Evolutionary conservation across 1,140 invertebrate genomes (phyloP), one percentile per base, ranked within the genome.

Genomic region (Colletes gigas): DNA sequence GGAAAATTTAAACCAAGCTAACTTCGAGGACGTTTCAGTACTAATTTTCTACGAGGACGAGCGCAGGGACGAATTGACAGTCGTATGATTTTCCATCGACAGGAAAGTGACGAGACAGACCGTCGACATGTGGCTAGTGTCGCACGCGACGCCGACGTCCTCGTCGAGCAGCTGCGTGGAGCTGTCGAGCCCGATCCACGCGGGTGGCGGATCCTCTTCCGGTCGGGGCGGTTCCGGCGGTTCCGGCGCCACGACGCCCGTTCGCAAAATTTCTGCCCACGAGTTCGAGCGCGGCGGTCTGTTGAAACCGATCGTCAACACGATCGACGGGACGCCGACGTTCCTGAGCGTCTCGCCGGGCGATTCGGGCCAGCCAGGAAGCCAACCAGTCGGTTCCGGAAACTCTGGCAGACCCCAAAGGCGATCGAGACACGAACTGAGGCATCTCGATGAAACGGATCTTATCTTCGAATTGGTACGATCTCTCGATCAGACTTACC

Each of bases 181-280:
- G 86, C 93, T 95, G 19, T 93, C 95, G 54, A 96, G 96, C 57
- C 95, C 96, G 67, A 95, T 94, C 71, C 94, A 96, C 88, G 83
- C 92, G 87, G 63, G 89, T 87, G 76, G 87, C 86, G 77, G 88
- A 54, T 93, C 93, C 69, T 93, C 93, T 54, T 95, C 95, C 41
- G 94, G 96, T 57, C 88, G 90, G n/a, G 87, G 85, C 15, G 90
- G 88, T 4, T 83, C 84, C 52, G 94, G 92, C 62, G 95, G 96
- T 12, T 97, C 97, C 0, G 97, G 97, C 5, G 97, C 97, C 14
- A 97, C 97, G 66, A 98, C 98, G 30, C 98, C 98, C 12, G 98
- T 99, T 57, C 95, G 98, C 74, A 99, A 99, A 94, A 98, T 99
- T 89, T 99, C 98, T 4, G 98, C 98, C 12, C 98, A 98, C 92